phyloP scores from a whole-genome alignment of 2,113 vertebrate species.

The Corydoras maculifer region DNA sequence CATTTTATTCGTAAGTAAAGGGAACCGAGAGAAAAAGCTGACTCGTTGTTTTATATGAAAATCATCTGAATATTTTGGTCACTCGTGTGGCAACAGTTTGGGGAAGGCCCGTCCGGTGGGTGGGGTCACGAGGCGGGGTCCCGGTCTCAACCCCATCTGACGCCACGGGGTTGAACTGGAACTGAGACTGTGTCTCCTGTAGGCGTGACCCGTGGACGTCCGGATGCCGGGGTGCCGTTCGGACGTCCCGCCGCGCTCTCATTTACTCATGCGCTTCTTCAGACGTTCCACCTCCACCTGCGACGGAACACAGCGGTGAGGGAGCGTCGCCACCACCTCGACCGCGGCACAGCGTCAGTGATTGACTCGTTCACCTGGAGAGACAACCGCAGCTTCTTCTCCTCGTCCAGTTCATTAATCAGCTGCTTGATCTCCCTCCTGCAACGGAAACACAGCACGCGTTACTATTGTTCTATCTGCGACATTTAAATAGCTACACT shows the following conservation, averaged over 20 bases:
- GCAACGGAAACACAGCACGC: slow-evolving; percentile 37
- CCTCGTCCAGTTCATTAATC: slow-evolving; percentile 92
- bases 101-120: neutral
- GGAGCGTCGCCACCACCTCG: too few relatives aligned
- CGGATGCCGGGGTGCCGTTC: too few relatives aligned
- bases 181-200: too few relatives aligned
- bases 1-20: too few relatives aligned
- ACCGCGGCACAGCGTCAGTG: neutral
- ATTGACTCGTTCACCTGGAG: slow-evolving; percentile 71
- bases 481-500: too few relatives aligned
- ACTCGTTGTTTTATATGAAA: too few relatives aligned
- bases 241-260: slow-evolving; percentile 35
- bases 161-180: too few relatives aligned
- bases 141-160: too few relatives aligned
- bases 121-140: too few relatives aligned
- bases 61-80: too few relatives aligned
- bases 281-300: slow-evolving; percentile 93
- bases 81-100: neutral
- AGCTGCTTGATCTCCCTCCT: slow-evolving; percentile 95
- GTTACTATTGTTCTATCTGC: neutral
- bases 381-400: slow-evolving; percentile 91
- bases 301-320: neutral
- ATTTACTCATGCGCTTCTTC: slow-evolving; percentile 93
- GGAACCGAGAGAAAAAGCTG: too few relatives aligned
- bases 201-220: too few relatives aligned